Evolutionary conservation across 2,113 vertebrate species (phyloP).

Genomic region (Falco punctatus): DNA sequence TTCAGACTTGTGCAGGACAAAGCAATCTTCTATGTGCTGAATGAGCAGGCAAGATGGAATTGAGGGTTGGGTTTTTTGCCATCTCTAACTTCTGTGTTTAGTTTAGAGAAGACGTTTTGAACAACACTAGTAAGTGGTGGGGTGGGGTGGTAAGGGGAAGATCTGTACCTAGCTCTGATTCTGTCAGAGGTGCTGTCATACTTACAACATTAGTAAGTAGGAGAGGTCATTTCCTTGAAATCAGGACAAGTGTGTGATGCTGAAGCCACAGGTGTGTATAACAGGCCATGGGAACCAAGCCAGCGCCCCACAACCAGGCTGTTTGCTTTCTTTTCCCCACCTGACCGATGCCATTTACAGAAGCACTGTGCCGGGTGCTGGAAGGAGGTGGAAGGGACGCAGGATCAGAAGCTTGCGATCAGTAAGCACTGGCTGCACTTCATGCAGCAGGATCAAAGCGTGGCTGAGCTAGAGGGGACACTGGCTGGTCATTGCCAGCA

Average conservation of each 20-base stretch:
- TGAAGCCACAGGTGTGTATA: neutral
- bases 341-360: fast-evolving
- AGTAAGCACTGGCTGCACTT: neutral
- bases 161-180: neutral
- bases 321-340: neutral
- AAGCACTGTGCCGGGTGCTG: neutral
- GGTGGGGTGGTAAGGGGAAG: neutral
- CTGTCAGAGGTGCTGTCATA: neutral
- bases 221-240: neutral
- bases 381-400: neutral
- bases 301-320: neutral
- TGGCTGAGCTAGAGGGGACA: neutral
- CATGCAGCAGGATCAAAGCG: neutral
- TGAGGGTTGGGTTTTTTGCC: neutral
- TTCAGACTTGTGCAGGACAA: constrained; percentile 18
- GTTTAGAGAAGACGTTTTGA: neutral
- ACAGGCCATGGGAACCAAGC: fast-evolving
- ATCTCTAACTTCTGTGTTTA: neutral
- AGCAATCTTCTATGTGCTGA: neutral
- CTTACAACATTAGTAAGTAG: neutral
- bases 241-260: neutral
- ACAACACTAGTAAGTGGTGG: neutral
- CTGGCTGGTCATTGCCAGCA: fast-evolving
- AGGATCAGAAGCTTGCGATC: neutral
- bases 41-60: neutral